Evolutionary conservation across 2,113 vertebrate genomes (phyloP).

Genomic region (Leucoraja erinaceus): DNA sequence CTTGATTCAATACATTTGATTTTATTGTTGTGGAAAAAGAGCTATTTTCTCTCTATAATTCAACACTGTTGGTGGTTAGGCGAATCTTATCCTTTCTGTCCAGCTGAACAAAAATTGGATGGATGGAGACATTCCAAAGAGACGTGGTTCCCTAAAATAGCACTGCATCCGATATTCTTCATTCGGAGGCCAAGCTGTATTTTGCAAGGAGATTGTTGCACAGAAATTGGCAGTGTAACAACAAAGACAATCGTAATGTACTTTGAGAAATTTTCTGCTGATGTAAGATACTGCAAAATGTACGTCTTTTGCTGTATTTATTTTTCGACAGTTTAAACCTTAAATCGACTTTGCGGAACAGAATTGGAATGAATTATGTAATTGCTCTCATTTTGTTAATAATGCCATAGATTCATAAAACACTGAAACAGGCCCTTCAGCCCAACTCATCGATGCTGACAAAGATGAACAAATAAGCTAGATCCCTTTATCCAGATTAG

Average conservation of each 20-base stretch:
- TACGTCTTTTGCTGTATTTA: not conserved
- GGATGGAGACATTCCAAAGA: not conserved
- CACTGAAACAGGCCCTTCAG: too few species aligned
- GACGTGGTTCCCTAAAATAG: not conserved
- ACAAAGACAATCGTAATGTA: not conserved
- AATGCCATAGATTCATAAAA: too few species aligned
- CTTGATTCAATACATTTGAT: not conserved
- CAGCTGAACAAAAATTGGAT: not conserved
- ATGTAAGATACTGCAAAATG: not conserved
- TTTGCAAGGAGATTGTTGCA: not conserved
- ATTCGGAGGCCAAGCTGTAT: not conserved
- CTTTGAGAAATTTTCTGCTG: not conserved
- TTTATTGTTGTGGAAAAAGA: not conserved
- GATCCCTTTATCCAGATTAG: too few species aligned
- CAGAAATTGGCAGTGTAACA: not conserved
- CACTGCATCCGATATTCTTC: not conserved
- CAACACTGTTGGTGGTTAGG: not conserved
- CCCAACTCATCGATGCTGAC: too few species aligned
- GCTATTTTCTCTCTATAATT: not conserved
- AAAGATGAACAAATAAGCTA: too few species aligned
- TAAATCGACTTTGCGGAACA: not conserved
- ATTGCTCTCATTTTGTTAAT: not conserved
- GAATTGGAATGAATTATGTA: not conserved
- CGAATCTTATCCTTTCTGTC: not conserved
- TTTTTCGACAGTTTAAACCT: not conserved